Base-by-base conservation (phyloP, 2,888 invertebrate genomes). In the Ichneumon xanthorius region DNA sequence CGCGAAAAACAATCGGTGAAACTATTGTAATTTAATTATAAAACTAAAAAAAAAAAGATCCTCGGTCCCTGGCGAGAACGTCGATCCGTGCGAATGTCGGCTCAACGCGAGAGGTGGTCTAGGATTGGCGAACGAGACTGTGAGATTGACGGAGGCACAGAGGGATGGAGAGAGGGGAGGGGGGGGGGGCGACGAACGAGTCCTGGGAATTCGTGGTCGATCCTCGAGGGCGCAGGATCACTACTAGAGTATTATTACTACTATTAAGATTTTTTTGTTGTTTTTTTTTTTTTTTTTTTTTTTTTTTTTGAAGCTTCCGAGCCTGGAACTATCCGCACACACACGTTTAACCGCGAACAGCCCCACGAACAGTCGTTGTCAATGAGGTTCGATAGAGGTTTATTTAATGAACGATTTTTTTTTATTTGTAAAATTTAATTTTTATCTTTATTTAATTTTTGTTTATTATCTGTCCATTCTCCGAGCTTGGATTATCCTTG, bases 141-240 rank as follows among this genome's bases (percentile, higher is more conserved):
- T 9, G 58, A 48, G 67, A 22, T 55, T 48, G 75, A 67, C 67
- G 55, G 26, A 14, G 16, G 53, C 22, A 48, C 50, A 30, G 11
- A 53, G 77, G 37, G 55, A 65, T 22, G 16, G 77, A 71, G 71
- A 70, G 70, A 53, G 37, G 16, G 45, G 26, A 11, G 4, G 65
- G 37, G 11, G 55, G 26, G 16, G 4, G 65, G 65, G 77, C 22
- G 61, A 45, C 33, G 48, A 33, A 55, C 40, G 53, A 50, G 33
- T 76, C 75, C 75, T 50, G 50, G 65, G 65, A 72, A 65, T 76
- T 26, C 33, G 40, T 73, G n/a, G 22, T 45, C 58, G 58, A 50
- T 80, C 77, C 84, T 77, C 72, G 65, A 83, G 79, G 37, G 70
- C 78, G 79, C 16, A 45, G 76, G 67, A 77, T 68, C 63, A 30